These are phyloP conservation scores for Phoebastria nigripes DNA, from an alignment of 2,797 vertebrate species.

Conservation along the genomic window DNA sequence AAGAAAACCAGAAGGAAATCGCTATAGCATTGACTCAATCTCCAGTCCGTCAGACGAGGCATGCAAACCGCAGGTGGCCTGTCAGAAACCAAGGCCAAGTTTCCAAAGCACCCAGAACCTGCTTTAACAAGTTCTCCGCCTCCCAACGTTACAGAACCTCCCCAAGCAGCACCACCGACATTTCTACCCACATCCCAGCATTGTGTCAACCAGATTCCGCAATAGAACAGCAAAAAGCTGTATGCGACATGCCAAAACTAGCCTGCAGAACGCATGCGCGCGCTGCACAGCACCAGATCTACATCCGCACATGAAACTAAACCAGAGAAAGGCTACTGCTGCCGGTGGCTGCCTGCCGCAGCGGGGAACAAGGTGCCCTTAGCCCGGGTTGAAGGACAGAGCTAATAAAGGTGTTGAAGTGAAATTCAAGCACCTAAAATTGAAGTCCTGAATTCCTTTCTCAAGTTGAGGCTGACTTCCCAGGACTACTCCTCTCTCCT, in stretches of 20 bases:
- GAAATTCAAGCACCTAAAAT: not conserved
- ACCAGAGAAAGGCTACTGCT: not conserved
- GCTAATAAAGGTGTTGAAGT: not conserved
- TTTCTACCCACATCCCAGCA: not conserved
- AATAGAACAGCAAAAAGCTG: not conserved
- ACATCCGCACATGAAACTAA: not conserved
- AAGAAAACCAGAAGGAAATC: not conserved
- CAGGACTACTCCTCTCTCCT: not conserved
- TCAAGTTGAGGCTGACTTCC: not conserved
- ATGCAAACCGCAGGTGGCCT: not conserved
- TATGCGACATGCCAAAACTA: accelerated
- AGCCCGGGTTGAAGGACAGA: not conserved
- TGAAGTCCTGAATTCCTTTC: not conserved
- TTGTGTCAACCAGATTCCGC: not conserved
- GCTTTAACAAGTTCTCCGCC: not conserved
- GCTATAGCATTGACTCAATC: not conserved
- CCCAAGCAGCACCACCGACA: not conserved
- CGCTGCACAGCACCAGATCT: not conserved
- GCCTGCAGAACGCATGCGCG: accelerated
- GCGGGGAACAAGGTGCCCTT: not conserved
- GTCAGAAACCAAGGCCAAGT: not conserved
- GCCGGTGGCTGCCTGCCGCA: not conserved
- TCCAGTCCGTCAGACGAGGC: not conserved
- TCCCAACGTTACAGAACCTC: not conserved
- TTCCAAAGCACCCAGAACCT: not conserved